A percentile compares a stretch with the other conserved stretches of the same genome.
Conservation (phyloP, 1,140 invertebrate genomes). For the Nebria ingens region DNA sequence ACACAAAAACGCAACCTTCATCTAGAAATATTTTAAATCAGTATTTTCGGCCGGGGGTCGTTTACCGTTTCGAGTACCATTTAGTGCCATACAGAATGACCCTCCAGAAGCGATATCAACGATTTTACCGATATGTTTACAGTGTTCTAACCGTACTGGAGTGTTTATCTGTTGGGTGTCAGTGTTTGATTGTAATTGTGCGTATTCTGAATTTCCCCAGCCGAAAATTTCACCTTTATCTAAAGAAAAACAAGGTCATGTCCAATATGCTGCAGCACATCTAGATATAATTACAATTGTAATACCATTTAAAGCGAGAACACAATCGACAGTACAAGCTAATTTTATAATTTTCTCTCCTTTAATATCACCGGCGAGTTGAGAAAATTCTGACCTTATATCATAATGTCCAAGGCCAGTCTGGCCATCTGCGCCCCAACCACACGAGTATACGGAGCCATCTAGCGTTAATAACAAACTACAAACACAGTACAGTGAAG, state of each 20-base stretch:
- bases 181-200: constrained; percentile 52
- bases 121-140: constrained; percentile 59
- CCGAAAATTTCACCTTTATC: constrained; percentile 90
- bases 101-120: constrained; percentile 76
- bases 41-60: too few species aligned
- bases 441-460: constrained; percentile 79
- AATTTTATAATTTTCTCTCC: constrained; percentile 75
- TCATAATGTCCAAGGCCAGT: constrained; percentile 70
- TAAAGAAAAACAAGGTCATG: constrained; percentile 41
- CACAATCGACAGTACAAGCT: constrained; percentile 71
- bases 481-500: constrained; percentile 34
- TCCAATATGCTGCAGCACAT: too few species aligned
- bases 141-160: constrained; percentile 53
- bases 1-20: constrained; percentile 73
- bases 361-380: constrained; percentile 71
- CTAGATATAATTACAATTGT: not conserved
- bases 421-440: constrained; percentile 92
- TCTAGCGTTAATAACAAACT: constrained; percentile 71
- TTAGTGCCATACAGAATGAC: constrained; percentile 73
- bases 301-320: constrained; percentile 77
- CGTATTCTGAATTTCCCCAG: constrained; percentile 95
- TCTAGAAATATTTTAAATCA: constrained; percentile 50
- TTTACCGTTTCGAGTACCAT: too few species aligned
- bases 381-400: constrained; percentile 44
- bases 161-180: constrained; percentile 53